Conservation (phyloP, 2,797 vertebrate genomes). For the Spea hammondii region DNA sequence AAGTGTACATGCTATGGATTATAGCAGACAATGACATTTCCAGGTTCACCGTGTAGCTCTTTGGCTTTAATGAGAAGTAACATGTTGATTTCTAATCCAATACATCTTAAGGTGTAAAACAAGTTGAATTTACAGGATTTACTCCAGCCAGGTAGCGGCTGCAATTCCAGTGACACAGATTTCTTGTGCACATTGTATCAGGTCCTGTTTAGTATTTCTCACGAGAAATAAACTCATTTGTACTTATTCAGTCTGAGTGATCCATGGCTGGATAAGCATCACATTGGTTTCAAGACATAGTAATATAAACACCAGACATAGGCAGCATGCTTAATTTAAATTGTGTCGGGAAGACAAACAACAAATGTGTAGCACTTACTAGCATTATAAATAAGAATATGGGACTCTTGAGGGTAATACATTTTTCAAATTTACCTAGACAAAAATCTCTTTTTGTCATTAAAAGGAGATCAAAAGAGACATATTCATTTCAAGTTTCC, state of each 20-base stretch:
- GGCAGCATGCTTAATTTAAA: slow-evolving; percentile 50
- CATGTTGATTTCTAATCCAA: neutral
- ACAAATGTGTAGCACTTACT: slow-evolving; percentile 34
- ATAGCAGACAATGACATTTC: neutral
- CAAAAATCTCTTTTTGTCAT: slow-evolving; percentile 7
- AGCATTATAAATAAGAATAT: slow-evolving; percentile 7
- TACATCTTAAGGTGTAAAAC: slow-evolving; percentile 14
- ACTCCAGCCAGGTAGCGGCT: neutral
- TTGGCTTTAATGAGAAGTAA: slow-evolving; percentile 2
- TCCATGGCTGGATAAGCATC: slow-evolving; percentile 28
- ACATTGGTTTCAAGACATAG: slow-evolving; percentile 33
- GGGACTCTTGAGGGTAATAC: slow-evolving; percentile 24
- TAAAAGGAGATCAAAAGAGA: slow-evolving; percentile 17
- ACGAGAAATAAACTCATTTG: slow-evolving; percentile 43
- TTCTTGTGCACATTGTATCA: slow-evolving; percentile 29
- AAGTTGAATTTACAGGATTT: slow-evolving; percentile 16
- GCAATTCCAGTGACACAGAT: slow-evolving; percentile 17
- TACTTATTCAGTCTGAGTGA: slow-evolving; percentile 47
- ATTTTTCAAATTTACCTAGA: slow-evolving; percentile 15
- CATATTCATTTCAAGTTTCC: slow-evolving; percentile 17
- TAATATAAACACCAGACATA: slow-evolving; percentile 34
- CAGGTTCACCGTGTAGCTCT: neutral
- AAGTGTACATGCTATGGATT: too few relatives aligned
- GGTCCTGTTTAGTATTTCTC: slow-evolving; percentile 49
- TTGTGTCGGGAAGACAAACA: slow-evolving; percentile 16